Conservation (phyloP, 2,797 vertebrate genomes). For the Hippopotamyrus pictus region DNA sequence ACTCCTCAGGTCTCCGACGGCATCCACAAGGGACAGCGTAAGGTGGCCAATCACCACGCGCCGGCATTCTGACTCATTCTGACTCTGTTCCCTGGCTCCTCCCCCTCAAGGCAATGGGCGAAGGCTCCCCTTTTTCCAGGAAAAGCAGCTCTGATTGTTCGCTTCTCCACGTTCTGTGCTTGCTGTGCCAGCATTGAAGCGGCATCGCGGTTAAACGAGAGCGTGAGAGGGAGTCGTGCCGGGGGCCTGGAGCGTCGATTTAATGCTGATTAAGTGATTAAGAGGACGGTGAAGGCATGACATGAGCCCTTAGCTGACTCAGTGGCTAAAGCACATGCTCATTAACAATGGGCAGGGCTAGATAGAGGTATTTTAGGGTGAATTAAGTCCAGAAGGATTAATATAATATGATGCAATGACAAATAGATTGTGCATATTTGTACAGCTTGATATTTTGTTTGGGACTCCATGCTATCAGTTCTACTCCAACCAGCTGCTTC, state of each 20-base stretch:
- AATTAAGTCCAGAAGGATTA: neutral
- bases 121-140: neutral
- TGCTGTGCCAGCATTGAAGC: neutral
- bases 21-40: neutral
- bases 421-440: neutral
- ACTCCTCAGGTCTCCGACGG: neutral
- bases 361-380: neutral
- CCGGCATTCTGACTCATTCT: neutral
- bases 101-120: neutral
- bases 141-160: neutral
- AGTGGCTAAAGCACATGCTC: neutral
- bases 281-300: neutral
- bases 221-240: neutral
- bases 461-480: neutral
- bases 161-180: neutral
- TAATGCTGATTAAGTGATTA: slow-evolving; percentile 1
- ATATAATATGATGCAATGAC: neutral
- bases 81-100: neutral
- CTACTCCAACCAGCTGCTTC: neutral
- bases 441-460: neutral
- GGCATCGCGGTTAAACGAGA: neutral
- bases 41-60: neutral
- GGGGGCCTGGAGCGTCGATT: neutral
- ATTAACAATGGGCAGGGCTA: neutral
- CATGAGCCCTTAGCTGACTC: neutral